Base-by-base conservation (phyloP, 2,888 invertebrate species). In the Spodoptera exigua region DNA sequence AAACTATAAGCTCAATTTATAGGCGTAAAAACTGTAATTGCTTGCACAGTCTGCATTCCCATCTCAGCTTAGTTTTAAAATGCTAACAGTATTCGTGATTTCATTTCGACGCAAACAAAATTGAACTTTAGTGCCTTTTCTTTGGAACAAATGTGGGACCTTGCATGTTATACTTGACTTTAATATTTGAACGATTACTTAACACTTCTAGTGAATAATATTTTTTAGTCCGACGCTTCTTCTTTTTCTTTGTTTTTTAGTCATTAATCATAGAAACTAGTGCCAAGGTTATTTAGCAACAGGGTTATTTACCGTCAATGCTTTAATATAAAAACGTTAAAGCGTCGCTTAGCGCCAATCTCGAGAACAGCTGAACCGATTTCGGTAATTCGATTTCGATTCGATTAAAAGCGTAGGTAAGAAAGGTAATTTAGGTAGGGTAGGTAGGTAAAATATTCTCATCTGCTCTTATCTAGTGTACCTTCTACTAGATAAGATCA, bases 121-220 rank as follows among this genome's bases (percentile, higher is more conserved):
- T 73, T 59, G 27, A 37, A 73, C 40, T 14, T 27, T 44, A 39
- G 32, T 27, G 27, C 36, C 14, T 48, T 21, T 9, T 12, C 49
- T 34, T 66, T 39, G 37, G 49, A 51, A 58, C 44, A 43, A 40
- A 14, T 66, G 49, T 21, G 51, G 67, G 68, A 44, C 60, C 32
- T 36, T 40, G 27, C 9, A 27, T 27, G 27, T 9, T 17, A 49
- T 40, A 68, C 40, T 21, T 54, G 61, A 53, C 41, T 9, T 13
- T 32, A 27, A 13, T 37, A 40, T 21, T 10, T 60, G 34, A 46
- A 39, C 18, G 48, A 57, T 58, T 61, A 5, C 21, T 48, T 57
- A 73, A 52, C 51, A n/a, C 36, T 39, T 59, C 48, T 17, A 35
- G 54, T 41, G 21, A 46, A 49, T 59, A 51, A 56, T 45, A 73